These are phyloP conservation scores for Aurelia aurita DNA, from an alignment of 30 jellyfish, hydroid and myxozoan species.

Conservation along the genomic window DNA sequence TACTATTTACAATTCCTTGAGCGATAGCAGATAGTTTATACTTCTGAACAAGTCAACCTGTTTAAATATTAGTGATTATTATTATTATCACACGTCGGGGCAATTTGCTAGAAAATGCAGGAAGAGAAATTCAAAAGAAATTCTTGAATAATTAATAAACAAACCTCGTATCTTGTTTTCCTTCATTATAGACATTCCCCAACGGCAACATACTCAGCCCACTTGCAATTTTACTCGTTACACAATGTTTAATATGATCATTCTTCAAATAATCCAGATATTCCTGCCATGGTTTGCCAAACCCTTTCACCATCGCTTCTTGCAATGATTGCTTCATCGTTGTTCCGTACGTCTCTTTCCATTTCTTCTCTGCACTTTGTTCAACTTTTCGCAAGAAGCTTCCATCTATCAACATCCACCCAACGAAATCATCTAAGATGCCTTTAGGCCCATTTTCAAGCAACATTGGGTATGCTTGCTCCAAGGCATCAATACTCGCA, in stretches of 20 bases:
- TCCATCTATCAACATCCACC: slow-evolving; percentile 35
- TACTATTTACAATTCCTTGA: no score
- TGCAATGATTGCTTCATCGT: slow-evolving; percentile 46
- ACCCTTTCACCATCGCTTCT: slow-evolving; percentile 69
- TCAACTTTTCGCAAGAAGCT: slow-evolving; percentile 13
- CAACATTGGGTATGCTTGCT: slow-evolving; percentile 44
- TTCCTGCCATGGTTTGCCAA: slow-evolving; percentile 84
- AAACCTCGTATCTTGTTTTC: slow-evolving; percentile 48
- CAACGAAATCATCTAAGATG: slow-evolving; percentile 33
- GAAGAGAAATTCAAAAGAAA: not conserved
- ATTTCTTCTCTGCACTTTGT: slow-evolving; percentile 28
- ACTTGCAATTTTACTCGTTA: slow-evolving; percentile 69
- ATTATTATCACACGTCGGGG: no score
- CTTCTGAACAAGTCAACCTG: no score
- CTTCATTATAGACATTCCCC: slow-evolving; percentile 58
- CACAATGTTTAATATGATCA: slow-evolving; percentile 72
- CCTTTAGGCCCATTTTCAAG: slow-evolving; percentile 58
- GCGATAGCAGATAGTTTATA: not conserved
- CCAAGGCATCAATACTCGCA: slow-evolving; percentile 64
- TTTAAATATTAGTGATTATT: no score
- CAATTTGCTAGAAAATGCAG: not conserved
- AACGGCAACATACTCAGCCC: slow-evolving; percentile 86
- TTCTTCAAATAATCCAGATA: slow-evolving; percentile 66
- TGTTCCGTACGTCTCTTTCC: slow-evolving; percentile 43
- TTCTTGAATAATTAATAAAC: not conserved